phyloP scores from a whole-genome alignment of 1,140 invertebrate species.

The Saxidomus purpurata region DNA sequence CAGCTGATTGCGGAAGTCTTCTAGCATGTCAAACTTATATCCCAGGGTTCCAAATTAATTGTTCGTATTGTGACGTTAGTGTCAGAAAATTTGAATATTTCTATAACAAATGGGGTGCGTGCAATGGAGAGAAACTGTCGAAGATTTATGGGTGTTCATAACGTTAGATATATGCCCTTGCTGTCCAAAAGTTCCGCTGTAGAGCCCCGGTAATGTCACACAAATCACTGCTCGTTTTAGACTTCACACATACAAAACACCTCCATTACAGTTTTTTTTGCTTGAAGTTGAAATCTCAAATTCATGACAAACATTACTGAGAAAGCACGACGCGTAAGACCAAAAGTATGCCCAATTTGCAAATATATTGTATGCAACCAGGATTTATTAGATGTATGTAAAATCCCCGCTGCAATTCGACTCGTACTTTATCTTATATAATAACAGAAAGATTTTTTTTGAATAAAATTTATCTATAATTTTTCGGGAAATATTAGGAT shows the following conservation, averaged over 20 bases:
- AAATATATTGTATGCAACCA: no score
- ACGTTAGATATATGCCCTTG: background rate
- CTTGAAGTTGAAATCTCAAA: no score
- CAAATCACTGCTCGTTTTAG: background rate
- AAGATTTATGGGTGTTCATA: conserved; percentile 50
- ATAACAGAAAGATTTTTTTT: no score
- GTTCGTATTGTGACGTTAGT: conserved; percentile 30
- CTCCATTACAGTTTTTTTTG: background rate
- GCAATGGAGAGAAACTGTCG: conserved; percentile 45
- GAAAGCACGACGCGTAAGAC: no score
- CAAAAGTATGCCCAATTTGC: no score
- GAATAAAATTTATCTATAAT: no score
- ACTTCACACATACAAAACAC: no score
- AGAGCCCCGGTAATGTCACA: conserved; percentile 12
- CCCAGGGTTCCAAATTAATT: conserved; percentile 54
- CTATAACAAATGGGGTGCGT: conserved; percentile 49
- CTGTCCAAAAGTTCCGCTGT: background rate
- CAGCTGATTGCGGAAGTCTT: conserved; percentile 30
- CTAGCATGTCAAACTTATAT: conserved; percentile 59
- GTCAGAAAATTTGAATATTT: conserved; percentile 67
- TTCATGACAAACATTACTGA: no score
- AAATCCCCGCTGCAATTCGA: no score
- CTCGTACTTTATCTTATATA: no score
- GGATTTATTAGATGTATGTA: no score
- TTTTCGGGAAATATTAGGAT: no score